These are phyloP conservation scores for Brachionus angularis DNA, from an alignment of 1,140 invertebrate species.

Conservation along the genomic window DNA sequence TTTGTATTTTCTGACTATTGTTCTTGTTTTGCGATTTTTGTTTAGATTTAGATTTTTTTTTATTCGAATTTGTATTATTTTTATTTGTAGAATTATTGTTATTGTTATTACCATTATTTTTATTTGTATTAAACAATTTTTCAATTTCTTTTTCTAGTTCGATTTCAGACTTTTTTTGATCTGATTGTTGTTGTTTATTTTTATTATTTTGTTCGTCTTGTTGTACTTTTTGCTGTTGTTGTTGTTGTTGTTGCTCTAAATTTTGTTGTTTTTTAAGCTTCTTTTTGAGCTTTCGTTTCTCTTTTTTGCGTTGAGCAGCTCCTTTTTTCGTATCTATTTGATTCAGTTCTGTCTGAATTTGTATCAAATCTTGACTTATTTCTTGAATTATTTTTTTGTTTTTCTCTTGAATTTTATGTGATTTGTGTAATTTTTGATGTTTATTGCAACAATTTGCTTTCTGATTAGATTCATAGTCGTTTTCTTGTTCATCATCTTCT, in stretches of 20 bases:
- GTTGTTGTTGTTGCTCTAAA: slow-evolving; percentile 11
- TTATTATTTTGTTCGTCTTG: slow-evolving; percentile 21
- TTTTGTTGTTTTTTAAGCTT: slow-evolving; percentile 26
- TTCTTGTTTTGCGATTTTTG: too few species aligned
- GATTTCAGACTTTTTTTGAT: slow-evolving; percentile 1
- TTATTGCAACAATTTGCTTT: neutral
- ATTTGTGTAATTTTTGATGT: slow-evolving; percentile 9
- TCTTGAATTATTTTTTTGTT: too few species aligned
- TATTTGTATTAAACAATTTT: too few species aligned
- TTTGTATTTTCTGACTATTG: too few species aligned
- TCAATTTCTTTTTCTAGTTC: too few species aligned
- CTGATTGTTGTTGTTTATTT: neutral
- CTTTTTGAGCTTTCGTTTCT: slow-evolving; percentile 26
- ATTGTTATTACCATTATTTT: too few species aligned
- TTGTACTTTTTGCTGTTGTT: neutral
- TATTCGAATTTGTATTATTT: too few species aligned
- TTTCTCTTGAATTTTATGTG: too few species aligned
- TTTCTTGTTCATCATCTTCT: neutral
- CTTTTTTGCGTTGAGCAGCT: slow-evolving; percentile 21
- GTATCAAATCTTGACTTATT: too few species aligned
- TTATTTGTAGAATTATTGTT: too few species aligned
- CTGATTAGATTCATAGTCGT: neutral
- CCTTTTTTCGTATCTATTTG: neutral
- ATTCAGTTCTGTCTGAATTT: too few species aligned
- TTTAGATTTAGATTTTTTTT: too few species aligned